phyloP scores from a whole-genome alignment of 2,888 invertebrate genomes.

The Leucozona laternaria region DNA sequence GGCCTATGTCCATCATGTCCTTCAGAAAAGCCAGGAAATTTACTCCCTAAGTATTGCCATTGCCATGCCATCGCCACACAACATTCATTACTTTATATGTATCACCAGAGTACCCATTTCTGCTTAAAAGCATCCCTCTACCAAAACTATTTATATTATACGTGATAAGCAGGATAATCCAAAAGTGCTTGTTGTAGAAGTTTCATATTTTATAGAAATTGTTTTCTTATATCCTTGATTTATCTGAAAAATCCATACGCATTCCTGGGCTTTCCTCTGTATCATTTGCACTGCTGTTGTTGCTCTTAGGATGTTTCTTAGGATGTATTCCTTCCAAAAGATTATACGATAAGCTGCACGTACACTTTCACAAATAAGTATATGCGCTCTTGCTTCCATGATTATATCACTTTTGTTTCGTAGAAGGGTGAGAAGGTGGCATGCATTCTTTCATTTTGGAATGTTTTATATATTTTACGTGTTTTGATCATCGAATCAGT shows the following conservation, averaged over 20 bases:
- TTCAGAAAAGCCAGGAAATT: not conserved
- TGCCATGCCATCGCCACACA: not conserved
- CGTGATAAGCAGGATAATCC: conserved; percentile 31
- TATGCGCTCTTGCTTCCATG: conserved; percentile 10
- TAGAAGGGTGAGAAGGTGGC: not conserved
- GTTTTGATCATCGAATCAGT: conserved; percentile 34
- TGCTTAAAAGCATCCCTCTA: conserved; percentile 23
- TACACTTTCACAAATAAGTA: conserved; percentile 44
- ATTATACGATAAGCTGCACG: conserved; percentile 52
- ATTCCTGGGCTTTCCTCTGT: conserved; percentile 37
- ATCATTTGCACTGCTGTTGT: conserved; percentile 12
- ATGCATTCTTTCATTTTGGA: not conserved
- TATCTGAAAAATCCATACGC: conserved; percentile 53
- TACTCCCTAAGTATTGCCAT: not conserved
- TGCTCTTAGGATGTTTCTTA: not conserved
- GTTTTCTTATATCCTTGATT: conserved; percentile 55
- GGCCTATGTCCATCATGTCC: too few relatives aligned
- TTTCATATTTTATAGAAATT: conserved; percentile 62
- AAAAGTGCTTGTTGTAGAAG: conserved; percentile 10
- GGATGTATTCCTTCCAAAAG: conserved; percentile 8
- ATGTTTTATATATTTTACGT: conserved; percentile 60
- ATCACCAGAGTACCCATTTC: conserved; percentile 19
- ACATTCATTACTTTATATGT: conserved; percentile 16
- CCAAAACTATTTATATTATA: not conserved
- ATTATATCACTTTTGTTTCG: conserved; percentile 32